These are phyloP conservation scores for Ceratina japonica DNA, from an alignment of 1,140 invertebrate species.

Conservation along the genomic window DNA sequence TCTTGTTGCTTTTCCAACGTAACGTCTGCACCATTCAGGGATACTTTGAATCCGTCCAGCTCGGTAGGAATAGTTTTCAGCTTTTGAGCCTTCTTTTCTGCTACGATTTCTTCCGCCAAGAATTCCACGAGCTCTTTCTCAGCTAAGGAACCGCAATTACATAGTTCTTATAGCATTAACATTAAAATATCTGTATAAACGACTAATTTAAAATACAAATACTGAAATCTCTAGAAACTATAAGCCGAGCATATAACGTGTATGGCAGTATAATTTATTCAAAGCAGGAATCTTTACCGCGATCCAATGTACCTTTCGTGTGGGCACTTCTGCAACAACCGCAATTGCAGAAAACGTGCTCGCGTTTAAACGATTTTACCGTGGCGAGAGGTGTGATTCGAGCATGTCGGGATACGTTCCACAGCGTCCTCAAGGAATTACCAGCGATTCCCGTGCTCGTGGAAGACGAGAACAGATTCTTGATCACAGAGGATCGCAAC, in stretches of 20 bases:
- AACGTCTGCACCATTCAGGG: constrained; percentile 88
- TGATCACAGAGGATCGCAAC: constrained; percentile 79
- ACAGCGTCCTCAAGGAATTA: constrained; percentile 84
- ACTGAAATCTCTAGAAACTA: constrained; percentile 56
- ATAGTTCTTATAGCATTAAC: constrained; percentile 48
- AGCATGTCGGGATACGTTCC: constrained; percentile 81
- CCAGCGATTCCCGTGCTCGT: constrained; percentile 77
- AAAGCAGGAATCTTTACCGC: too few relatives aligned
- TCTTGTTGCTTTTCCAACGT: constrained; percentile 86
- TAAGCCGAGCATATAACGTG: neutral
- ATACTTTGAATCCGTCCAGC: constrained; percentile 89
- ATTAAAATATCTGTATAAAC: neutral
- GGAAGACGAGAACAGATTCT: constrained; percentile 76
- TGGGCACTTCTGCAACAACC: constrained; percentile 82
- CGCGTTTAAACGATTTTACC: constrained; percentile 72
- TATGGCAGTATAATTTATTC: neutral
- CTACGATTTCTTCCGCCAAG: constrained; percentile 92
- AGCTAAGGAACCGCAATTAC: constrained; percentile 79
- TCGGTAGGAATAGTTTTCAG: constrained; percentile 86
- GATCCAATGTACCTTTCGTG: constrained; percentile 83
- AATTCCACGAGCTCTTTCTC: constrained; percentile 93
- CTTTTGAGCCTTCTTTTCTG: constrained; percentile 91
- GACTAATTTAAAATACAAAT: neutral
- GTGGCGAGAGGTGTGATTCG: constrained; percentile 58
- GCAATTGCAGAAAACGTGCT: constrained; percentile 81